phyloP scores from a whole-genome alignment of 2,888 invertebrate species.

The Brachyopa scutellaris region DNA sequence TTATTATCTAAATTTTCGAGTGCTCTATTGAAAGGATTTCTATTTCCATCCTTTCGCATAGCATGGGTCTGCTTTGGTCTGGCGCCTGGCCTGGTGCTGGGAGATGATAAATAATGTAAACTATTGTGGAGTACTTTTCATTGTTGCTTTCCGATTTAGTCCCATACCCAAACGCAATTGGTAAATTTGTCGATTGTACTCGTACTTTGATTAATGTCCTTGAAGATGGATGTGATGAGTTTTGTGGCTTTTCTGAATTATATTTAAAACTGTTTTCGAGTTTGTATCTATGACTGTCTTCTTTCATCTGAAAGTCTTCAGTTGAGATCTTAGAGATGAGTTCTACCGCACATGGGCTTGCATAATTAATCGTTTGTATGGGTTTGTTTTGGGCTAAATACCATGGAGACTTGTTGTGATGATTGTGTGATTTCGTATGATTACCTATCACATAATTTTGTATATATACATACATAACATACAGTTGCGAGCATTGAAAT shows the following conservation, averaged over 20 bases:
- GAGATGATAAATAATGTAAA: slow-evolving; percentile 56
- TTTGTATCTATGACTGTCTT: too few relatives aligned
- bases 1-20: slow-evolving; percentile 62
- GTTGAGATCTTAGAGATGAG: too few relatives aligned
- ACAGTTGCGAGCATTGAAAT: too few relatives aligned
- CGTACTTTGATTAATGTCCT: slow-evolving; percentile 28
- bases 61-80: neutral
- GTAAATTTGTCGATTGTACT: slow-evolving; percentile 28
- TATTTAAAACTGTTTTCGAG: too few relatives aligned
- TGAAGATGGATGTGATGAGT: slow-evolving; percentile 6
- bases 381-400: too few relatives aligned
- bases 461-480: too few relatives aligned
- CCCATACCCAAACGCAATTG: neutral
- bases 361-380: slow-evolving; percentile 15
- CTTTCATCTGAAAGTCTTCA: too few relatives aligned
- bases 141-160: slow-evolving; percentile 14
- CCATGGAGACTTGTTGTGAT: neutral
- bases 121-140: slow-evolving; percentile 35
- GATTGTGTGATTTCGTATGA: too few relatives aligned
- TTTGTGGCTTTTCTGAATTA: neutral
- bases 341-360: neutral
- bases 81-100: too few relatives aligned
- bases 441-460: too few relatives aligned
- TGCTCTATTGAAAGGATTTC: slow-evolving; percentile 30
- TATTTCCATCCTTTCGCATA: neutral